phyloP scores from a whole-genome alignment of 2,888 invertebrate species.

The Parnassius orleans region DNA sequence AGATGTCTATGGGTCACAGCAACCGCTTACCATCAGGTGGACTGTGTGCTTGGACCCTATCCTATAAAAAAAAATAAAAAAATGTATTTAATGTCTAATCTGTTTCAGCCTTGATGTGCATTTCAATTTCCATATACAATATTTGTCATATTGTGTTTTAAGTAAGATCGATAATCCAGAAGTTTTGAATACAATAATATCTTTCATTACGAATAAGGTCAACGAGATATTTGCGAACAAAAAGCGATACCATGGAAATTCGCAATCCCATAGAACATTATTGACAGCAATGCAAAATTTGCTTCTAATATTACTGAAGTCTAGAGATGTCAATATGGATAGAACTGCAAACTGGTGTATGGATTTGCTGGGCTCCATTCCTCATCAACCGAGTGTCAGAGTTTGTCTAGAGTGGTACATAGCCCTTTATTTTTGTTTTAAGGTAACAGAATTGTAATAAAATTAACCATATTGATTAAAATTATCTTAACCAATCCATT shows the following conservation, averaged over 20 bases:
- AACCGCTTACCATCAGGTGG: too few species aligned
- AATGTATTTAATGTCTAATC: too few species aligned
- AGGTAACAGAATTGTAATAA: conserved; percentile 44
- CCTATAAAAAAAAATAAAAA: too few species aligned
- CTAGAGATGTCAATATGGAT: conserved; percentile 36
- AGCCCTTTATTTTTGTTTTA: conserved; percentile 51
- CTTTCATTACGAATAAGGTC: conserved; percentile 53
- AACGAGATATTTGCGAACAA: conserved; percentile 57
- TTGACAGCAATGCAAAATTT: conserved; percentile 59
- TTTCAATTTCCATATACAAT: conserved; percentile 60
- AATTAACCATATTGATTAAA: too few species aligned
- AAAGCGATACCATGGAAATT: conserved; percentile 68
- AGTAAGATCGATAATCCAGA: conserved; percentile 47
- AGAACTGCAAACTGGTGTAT: conserved; percentile 53
- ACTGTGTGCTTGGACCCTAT: too few species aligned
- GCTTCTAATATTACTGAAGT: conserved; percentile 49
- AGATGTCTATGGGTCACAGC: too few species aligned
- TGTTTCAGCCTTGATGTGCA: conserved; percentile 51
- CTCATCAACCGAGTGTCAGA: conserved; percentile 66
- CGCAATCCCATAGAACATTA: conserved; percentile 58
- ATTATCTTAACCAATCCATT: too few species aligned
- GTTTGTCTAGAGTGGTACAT: conserved; percentile 68
- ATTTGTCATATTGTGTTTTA: conserved; percentile 45
- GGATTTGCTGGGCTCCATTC: conserved; percentile 54
- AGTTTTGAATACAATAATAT: conserved; percentile 43